Evolutionary conservation across 2,888 invertebrate genomes (phyloP), one percentile per base, ranked within the genome.

Genomic region (Pecten maximus): DNA sequence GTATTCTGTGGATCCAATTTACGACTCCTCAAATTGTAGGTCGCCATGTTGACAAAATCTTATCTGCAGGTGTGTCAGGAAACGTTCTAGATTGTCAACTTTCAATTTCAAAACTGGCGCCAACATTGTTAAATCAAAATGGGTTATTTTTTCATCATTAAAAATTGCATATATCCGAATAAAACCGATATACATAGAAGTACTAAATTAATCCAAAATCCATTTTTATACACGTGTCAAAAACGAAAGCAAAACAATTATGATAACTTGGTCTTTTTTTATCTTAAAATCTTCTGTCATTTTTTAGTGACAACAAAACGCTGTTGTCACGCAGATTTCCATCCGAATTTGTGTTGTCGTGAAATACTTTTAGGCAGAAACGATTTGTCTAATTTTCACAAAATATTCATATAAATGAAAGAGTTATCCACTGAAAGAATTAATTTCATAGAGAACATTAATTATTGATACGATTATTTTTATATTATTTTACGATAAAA

Each of bases 161-260:
- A 54, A 54, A 23, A 54, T n/a, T 54, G 3, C 19, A 74, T 10
- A 35, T 74, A 35, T 35, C 74, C 6, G 35, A 74, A 35, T 35
- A 74, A 54, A 54, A 35, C 12, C 74, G 35, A 35, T 74, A 12
- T 8, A 10, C 28, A 23, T 15, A 35, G 35, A 74, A 8, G 35
- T 12, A 15, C 6, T 0, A 0, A 2, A 35, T 12, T 44, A 74
- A 74, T 28, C 2, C 8, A 74, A 8, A 35, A 2, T 74, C 35
- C n/a, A 12, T 74, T 74, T 28, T 74, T 19, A 28, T 74, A 74
- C 74, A 74, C 74, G 74, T 74, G 74, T 74, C 74, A 74, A 74
- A 74, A 74, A 74, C 74, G 74, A 74, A 74, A 74, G 74, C 74
- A 74, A 74, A 74, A 74, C 74, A 74, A 10, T n/a, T 54, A 1